phyloP scores from a whole-genome alignment of 2,888 invertebrate genomes.

The Emesis furor region DNA sequence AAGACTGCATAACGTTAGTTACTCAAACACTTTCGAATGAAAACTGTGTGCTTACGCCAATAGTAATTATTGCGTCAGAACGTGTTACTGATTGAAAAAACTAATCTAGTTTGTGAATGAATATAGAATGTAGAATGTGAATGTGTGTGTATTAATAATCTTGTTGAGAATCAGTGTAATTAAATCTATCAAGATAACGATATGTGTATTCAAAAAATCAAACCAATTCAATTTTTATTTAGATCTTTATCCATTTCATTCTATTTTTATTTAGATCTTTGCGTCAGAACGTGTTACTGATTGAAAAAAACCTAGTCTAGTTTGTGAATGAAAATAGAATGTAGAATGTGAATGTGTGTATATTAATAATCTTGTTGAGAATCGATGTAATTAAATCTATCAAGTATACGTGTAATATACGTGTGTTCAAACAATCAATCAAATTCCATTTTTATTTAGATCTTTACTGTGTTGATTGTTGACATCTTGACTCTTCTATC shows the following conservation, averaged over 20 bases:
- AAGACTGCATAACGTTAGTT: constrained; percentile 72
- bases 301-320: constrained; percentile 78
- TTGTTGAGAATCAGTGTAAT: neutral
- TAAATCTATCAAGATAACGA: neutral
- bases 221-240: too few relatives aligned
- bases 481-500: too few relatives aligned
- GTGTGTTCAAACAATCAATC: too few relatives aligned
- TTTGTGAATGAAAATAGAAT: constrained; percentile 77
- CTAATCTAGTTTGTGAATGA: constrained; percentile 80
- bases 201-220: too few relatives aligned
- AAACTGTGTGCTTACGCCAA: constrained; percentile 64
- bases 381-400: neutral
- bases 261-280: too few relatives aligned
- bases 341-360: neutral
- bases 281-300: too few relatives aligned
- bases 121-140: constrained; percentile 18
- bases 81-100: constrained; percentile 74
- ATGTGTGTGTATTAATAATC: constrained; percentile 22
- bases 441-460: too few relatives aligned
- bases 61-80: constrained; percentile 67
- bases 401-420: too few relatives aligned
- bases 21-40: constrained; percentile 78
- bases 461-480: too few relatives aligned
- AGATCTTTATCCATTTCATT: too few relatives aligned
- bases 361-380: constrained; percentile 29